Evolutionary conservation across 2,113 vertebrate species (phyloP), one percentile per base, ranked within the genome.

Genomic region (Pterophyllum scalare): DNA sequence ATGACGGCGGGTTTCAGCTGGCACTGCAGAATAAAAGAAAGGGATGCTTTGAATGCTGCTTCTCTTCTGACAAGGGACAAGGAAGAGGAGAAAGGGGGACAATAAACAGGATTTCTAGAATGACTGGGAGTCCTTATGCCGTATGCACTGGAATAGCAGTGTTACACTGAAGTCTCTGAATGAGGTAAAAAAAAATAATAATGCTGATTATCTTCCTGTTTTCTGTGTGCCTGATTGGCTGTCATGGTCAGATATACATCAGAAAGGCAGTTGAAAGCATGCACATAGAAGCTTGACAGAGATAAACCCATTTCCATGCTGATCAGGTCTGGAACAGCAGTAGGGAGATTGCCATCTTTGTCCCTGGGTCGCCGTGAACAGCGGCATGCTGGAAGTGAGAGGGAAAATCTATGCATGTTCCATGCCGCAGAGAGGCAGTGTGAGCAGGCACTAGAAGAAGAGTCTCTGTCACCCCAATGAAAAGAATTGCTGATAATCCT

Each of bases 161-260:
- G 88, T 59, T 89, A 81, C 91, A 78, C 81, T 62, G 79, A 94
- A 96, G 96, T 94, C 70, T 91, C 92, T 81, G 77, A 88, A 91
- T 87, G 93, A 98, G 97, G 97, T 98, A 97, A 97, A 95, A 92
- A 91, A 40, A 67, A 65, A 1, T 38, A 35, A 76, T 38, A 38
- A 38, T 62, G 22, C 19, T 64, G 59, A 83, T 82, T 81, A 28
- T 90, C n/a, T 79, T 76, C 12, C 33, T 75, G 43, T 75, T 76
- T 56, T 70, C 46, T 58, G 15, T 40, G 38, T 49, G 43, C 38
- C 31, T 84, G 82, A 82, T 83, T 84, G 90, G 75, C 61, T 52
- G 15, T 5, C 43, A 19, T 83, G 70, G 59, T 83, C 83, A 84
- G 81, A 89, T 75, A 61, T 15, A 57, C 54, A 86, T 87, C 88